Evolutionary conservation across 2,797 vertebrate species (phyloP).

Genomic region (Bufotes viridis): DNA sequence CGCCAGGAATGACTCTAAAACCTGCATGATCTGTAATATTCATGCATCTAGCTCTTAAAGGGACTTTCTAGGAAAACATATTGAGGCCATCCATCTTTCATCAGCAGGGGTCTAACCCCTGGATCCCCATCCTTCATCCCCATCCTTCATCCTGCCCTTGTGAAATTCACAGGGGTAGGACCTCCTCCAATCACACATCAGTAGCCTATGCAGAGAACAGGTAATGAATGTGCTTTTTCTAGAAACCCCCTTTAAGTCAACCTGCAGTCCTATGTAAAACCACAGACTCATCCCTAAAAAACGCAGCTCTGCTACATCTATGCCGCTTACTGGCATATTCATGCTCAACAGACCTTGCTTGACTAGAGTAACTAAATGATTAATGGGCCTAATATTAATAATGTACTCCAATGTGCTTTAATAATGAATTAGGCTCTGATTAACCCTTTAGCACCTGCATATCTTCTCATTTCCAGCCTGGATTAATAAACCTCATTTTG

Average conservation of each 20-base stretch:
- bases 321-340: conserved; percentile 3
- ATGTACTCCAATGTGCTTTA: conserved; percentile 39
- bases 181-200: not conserved
- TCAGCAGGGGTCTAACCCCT: not conserved
- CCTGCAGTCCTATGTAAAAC: not conserved
- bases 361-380: conserved; percentile 29
- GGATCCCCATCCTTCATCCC: too few relatives aligned
- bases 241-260: not conserved
- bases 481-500: conserved; percentile 19
- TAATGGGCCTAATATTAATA: conserved; percentile 49
- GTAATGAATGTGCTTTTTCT: not conserved
- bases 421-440: conserved; percentile 43
- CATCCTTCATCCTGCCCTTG: too few relatives aligned
- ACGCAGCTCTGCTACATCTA: not conserved
- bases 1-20: too few relatives aligned
- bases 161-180: too few relatives aligned
- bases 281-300: not conserved
- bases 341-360: conserved; percentile 3
- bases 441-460: conserved; percentile 21
- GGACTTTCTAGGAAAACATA: not conserved
- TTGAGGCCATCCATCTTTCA: not conserved
- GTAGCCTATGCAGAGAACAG: not conserved
- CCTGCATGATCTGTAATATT: too few relatives aligned
- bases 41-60: not conserved
- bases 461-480: not conserved